Percentiles rank a stretch among this genome's conserved stretches.
phyloP scores from a whole-genome alignment of 2,888 invertebrate species.

The Oxytorus armatus region DNA sequence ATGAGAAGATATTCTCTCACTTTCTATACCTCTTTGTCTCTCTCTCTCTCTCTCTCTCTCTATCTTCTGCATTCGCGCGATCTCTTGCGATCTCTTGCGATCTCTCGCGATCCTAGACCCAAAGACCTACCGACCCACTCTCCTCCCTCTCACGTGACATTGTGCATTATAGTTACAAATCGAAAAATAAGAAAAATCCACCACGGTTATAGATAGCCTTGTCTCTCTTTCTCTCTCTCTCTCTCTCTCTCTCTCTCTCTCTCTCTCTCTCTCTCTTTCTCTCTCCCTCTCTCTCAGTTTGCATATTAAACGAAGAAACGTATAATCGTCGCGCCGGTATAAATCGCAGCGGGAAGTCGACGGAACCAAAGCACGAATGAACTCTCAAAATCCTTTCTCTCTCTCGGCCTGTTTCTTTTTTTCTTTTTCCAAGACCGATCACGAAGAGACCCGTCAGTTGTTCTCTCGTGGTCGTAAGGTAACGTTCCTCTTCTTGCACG shows the following conservation, averaged over 20 bases:
- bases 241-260: slow-evolving; percentile 69
- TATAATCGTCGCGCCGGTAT: slow-evolving; percentile 79
- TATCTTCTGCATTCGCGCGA: neutral
- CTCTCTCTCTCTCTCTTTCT: too few species aligned
- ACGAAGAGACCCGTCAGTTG: slow-evolving; percentile 73
- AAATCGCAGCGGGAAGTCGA: slow-evolving; percentile 81
- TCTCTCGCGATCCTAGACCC: slow-evolving; percentile 77
- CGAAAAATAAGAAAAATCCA: slow-evolving; percentile 2
- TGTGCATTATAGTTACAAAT: slow-evolving; percentile 32
- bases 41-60: slow-evolving; percentile 3
- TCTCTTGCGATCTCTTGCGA: slow-evolving; percentile 46
- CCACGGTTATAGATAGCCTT: slow-evolving; percentile 64
- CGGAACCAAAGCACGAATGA: slow-evolving; percentile 72
- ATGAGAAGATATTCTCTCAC: slow-evolving; percentile 72
- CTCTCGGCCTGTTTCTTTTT: slow-evolving; percentile 40
- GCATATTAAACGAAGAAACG: slow-evolving; percentile 84
- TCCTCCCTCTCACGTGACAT: slow-evolving; percentile 51
- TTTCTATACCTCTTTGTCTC: slow-evolving; percentile 1
- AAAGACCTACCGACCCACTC: slow-evolving; percentile 81
- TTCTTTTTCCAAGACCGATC: slow-evolving; percentile 48
- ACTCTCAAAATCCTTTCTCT: slow-evolving; percentile 28
- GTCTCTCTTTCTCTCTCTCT: slow-evolving; percentile 65
- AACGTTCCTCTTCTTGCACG: slow-evolving; percentile 71
- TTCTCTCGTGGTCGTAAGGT: slow-evolving; percentile 78
- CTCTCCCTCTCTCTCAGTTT: slow-evolving; percentile 73